Evolutionary conservation across 2,888 invertebrate species (phyloP).

Genomic region (Pristionchus japonicus): DNA sequence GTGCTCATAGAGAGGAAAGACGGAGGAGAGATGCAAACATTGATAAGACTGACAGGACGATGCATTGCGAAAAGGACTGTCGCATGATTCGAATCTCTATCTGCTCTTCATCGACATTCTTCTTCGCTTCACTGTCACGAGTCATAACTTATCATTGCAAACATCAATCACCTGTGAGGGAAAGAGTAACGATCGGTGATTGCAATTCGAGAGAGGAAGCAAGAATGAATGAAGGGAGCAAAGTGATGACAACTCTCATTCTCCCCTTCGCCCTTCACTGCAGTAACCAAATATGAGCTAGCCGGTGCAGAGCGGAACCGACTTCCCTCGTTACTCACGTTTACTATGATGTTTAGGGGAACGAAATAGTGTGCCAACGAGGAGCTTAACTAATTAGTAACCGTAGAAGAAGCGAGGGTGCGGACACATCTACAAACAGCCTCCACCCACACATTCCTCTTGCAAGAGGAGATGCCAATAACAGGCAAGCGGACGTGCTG

Average conservation of each 20-base stretch:
- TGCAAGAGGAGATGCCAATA: neutral
- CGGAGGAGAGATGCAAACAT: neutral
- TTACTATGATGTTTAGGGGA: neutral
- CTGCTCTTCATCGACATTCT: neutral
- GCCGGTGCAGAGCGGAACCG: neutral
- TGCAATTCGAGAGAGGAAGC: neutral
- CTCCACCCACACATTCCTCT: no score
- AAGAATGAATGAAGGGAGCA: neutral
- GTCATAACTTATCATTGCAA: slow-evolving; percentile 32
- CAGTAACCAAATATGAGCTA: neutral
- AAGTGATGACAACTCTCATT: neutral
- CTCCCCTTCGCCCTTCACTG: neutral
- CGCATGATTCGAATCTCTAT: neutral
- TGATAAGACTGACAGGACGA: slow-evolving; percentile 1
- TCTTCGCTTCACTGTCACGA: neutral
- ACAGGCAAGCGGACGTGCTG: no score
- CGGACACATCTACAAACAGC: neutral
- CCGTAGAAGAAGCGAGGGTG: neutral
- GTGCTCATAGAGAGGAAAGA: neutral
- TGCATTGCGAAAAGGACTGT: neutral
- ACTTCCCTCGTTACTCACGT: neutral
- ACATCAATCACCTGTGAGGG: neutral
- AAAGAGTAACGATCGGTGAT: neutral
- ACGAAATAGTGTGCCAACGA: neutral
- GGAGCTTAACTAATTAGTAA: neutral